Evolutionary conservation across 1,140 invertebrate genomes (phyloP).

Genomic region (Macrosteles quadrilineatus): DNA sequence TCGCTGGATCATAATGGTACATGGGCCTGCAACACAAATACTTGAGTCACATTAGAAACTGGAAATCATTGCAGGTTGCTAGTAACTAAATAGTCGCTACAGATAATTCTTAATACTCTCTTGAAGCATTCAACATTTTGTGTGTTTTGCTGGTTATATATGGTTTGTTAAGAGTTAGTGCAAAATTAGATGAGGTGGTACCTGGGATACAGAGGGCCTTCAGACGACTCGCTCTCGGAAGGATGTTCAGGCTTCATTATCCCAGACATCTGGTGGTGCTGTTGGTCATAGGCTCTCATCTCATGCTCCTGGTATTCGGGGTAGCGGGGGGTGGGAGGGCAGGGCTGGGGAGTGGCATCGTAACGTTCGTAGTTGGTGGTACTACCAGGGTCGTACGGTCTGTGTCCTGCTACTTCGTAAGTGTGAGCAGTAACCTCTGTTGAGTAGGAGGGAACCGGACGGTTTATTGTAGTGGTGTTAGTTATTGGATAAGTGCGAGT

Average conservation of each 20-base stretch:
- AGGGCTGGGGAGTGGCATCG: conserved; percentile 57
- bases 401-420: conserved; percentile 61
- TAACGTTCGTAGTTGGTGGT: conserved; percentile 73
- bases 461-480: conserved; percentile 51
- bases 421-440: conserved; percentile 57
- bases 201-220: conserved; percentile 68
- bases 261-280: conserved; percentile 38
- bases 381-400: conserved; percentile 62
- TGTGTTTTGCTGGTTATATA: not conserved
- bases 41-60: conserved; percentile 9
- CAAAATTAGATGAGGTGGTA: conserved; percentile 43
- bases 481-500: conserved; percentile 36
- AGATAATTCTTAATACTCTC: not conserved
- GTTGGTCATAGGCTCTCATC: conserved; percentile 35
- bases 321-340: conserved; percentile 56
- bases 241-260: conserved; percentile 52
- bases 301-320: conserved; percentile 42
- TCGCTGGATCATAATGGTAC: conserved; percentile 70
- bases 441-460: conserved; percentile 64
- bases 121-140: conserved; percentile 24
- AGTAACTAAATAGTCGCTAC: no score
- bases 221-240: conserved; percentile 57
- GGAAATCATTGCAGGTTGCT: not conserved
- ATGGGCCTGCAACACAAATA: conserved; percentile 60
- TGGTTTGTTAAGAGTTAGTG: not conserved